Conservation (phyloP, 2,113 vertebrate genomes). For the Cinclus mexicanus region DNA sequence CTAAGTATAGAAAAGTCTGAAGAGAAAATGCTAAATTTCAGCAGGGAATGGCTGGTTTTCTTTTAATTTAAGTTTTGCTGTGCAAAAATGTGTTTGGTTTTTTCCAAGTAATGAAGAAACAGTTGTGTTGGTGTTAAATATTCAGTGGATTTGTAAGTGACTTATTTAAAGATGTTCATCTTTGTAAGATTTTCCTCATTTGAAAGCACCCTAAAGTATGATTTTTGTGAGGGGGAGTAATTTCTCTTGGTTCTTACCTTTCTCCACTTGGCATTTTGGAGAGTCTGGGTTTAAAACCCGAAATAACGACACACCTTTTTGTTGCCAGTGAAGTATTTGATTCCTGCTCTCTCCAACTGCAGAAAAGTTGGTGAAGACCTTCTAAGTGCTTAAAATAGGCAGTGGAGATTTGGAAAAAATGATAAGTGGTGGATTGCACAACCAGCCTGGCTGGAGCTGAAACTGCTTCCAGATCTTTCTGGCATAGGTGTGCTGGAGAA, state of each 20-base stretch:
- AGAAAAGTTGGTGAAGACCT: not conserved
- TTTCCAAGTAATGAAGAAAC: not conserved
- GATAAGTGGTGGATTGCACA: constrained; percentile 3
- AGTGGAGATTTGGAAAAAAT: constrained; percentile 6
- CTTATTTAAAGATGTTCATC: not conserved
- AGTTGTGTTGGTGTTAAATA: constrained; percentile 54
- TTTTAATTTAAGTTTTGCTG: constrained; percentile 29
- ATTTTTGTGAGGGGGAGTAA: not conserved
- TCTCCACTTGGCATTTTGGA: not conserved
- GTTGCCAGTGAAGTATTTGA: not conserved
- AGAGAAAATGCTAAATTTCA: constrained; percentile 5
- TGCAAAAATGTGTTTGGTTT: not conserved
- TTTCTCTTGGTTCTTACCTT: not conserved
- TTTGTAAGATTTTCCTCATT: not conserved
- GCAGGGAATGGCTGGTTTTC: constrained; percentile 11
- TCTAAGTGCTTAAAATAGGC: constrained; percentile 23
- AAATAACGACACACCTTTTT: not conserved
- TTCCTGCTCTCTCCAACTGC: not conserved
- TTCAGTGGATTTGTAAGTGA: constrained; percentile 3
- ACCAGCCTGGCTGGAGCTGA: not conserved
- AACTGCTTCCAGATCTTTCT: not conserved
- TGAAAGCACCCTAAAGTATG: not conserved
- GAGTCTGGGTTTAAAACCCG: not conserved
- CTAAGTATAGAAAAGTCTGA: constrained; percentile 27
- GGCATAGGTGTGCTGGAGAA: fast-evolving